Evolutionary conservation across 2,113 vertebrate species (phyloP).

Genomic region (Lonchura striata): DNA sequence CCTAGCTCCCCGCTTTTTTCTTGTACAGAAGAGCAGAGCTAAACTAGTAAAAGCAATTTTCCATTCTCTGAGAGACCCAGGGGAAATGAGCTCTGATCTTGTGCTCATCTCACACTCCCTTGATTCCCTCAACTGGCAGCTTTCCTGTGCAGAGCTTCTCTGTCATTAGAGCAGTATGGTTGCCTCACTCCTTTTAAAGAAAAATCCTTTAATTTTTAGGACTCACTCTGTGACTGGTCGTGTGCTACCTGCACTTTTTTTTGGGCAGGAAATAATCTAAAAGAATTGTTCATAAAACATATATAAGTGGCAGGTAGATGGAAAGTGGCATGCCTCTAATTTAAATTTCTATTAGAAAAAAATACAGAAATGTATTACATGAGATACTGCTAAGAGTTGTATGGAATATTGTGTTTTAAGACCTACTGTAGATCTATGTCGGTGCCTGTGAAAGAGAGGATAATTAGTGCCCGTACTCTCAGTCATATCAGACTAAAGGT

Average conservation of each 20-base stretch:
- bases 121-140: not conserved
- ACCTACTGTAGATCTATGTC: constrained; percentile 75
- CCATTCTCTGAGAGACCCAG: not conserved
- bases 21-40: not conserved
- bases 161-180: not conserved
- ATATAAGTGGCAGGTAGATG: constrained; percentile 54
- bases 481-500: constrained; percentile 84
- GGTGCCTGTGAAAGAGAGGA: constrained; percentile 75
- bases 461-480: constrained; percentile 81
- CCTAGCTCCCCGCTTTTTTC: not conserved
- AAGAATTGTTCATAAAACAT: constrained; percentile 66
- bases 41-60: constrained; percentile 37
- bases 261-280: constrained; percentile 5
- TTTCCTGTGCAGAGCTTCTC: not conserved
- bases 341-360: constrained; percentile 75
- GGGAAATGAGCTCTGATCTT: not conserved
- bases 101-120: not conserved
- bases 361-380: constrained; percentile 68
- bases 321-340: constrained; percentile 62
- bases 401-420: constrained; percentile 78
- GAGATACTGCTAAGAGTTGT: constrained; percentile 67
- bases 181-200: not conserved
- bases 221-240: not conserved
- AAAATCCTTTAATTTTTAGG: constrained; percentile 35
- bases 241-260: constrained; percentile 16